Evolutionary conservation across 2,888 invertebrate species (phyloP).

Genomic region (Hermaeophaga mercurialis): DNA sequence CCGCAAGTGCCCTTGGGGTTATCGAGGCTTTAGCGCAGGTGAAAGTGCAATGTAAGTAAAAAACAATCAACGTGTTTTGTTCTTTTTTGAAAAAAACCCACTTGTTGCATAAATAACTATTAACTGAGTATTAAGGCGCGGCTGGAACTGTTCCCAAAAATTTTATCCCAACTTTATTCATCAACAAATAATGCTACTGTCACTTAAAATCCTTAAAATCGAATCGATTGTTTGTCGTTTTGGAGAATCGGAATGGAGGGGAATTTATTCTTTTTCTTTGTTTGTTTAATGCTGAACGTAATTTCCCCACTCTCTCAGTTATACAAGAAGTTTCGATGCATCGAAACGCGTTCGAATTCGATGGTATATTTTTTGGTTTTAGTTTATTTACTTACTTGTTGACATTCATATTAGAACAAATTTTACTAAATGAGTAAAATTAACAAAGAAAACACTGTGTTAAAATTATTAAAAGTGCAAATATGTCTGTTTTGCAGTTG

Average conservation of each 20-base stretch:
- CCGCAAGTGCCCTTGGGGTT: slow-evolving; percentile 90
- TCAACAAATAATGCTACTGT: not conserved
- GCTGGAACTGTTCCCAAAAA: not conserved
- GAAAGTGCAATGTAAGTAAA: slow-evolving; percentile 90
- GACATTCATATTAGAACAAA: not conserved
- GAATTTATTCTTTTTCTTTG: too few species aligned
- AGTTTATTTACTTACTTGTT: slow-evolving; percentile 16
- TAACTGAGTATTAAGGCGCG: not conserved
- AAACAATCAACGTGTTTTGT: too few species aligned
- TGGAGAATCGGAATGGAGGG: not conserved
- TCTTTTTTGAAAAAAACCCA: too few species aligned
- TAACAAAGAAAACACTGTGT: slow-evolving; percentile 15
- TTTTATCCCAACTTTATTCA: not conserved
- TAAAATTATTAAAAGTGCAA: slow-evolving; percentile 5
- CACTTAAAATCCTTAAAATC: not conserved
- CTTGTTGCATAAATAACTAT: too few species aligned
- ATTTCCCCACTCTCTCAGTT: not conserved
- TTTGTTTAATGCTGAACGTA: not conserved
- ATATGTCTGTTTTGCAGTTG: slow-evolving; percentile 10
- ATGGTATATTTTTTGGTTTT: slow-evolving; percentile 8
- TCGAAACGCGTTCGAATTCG: not conserved
- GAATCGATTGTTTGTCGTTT: not conserved
- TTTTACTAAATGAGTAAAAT: slow-evolving; percentile 16
- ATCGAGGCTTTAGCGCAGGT: slow-evolving; percentile 88
- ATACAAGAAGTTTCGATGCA: not conserved